phyloP scores from a whole-genome alignment of 2,888 invertebrate genomes.

The Chromoteleia sp. region DNA sequence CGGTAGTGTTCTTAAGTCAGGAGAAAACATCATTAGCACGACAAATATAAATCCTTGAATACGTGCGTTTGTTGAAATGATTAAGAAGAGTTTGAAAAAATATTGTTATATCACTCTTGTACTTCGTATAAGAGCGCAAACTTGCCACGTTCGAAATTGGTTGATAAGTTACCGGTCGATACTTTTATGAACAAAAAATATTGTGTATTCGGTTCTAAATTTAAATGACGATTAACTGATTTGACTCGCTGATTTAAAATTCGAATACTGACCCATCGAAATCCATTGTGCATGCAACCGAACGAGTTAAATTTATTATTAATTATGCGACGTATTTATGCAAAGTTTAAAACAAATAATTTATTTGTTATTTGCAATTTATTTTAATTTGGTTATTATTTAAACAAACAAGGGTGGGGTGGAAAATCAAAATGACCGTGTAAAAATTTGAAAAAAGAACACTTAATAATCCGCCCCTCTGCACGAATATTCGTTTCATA shows the following conservation, averaged over 20 bases:
- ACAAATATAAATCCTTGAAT: conserved; percentile 23
- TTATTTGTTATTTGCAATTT: background rate
- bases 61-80: conserved; percentile 23
- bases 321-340: too few species aligned
- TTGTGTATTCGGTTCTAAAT: too few species aligned
- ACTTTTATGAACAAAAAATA: too few species aligned
- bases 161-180: too few species aligned
- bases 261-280: too few species aligned
- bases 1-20: conserved; percentile 30
- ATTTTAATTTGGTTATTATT: background rate
- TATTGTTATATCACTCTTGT: conserved; percentile 25
- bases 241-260: too few species aligned
- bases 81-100: conserved; percentile 16
- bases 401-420: too few species aligned
- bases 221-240: too few species aligned
- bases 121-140: conserved; percentile 2
- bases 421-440: conserved; percentile 9
- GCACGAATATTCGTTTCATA: conserved; percentile 8
- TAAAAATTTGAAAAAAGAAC: background rate
- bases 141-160: too few species aligned
- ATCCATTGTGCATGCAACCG: too few species aligned
- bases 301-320: too few species aligned
- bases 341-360: too few species aligned
- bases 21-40: conserved; percentile 51
- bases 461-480: background rate